Evolutionary conservation across 2,113 vertebrate species (phyloP), one percentile per base, ranked within the genome.

Genomic region (Crotophaga sulcirostris): DNA sequence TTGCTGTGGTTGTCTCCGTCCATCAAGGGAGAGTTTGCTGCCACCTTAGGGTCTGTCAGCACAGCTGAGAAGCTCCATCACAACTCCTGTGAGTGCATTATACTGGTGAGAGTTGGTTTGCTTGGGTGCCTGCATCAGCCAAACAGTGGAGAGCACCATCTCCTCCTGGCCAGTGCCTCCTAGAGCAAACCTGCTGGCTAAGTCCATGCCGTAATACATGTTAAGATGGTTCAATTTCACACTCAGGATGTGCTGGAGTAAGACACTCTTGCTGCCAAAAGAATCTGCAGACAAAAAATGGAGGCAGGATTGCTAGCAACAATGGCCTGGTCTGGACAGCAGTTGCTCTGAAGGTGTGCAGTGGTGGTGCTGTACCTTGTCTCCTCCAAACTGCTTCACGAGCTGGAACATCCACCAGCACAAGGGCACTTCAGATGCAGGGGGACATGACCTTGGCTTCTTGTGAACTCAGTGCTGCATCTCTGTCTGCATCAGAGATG

Each of bases 21-120:
- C 87, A 94, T 19, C n/a, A 1, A 93, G 33, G 95, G 82, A 94
- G 94, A 94, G 82, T 93, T 64, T 96, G 96, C 91, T 95, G 96
- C 89, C 96, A 96, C 94, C 94, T 96, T 94, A 96, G 93, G 95
- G 91, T 90, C 82, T 96, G 78, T 91, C 75, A 77, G 91, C 87
- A 95, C 87, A 63, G 88, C 90, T 47, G 86, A 93, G 90, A 76
- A 93, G 72, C 42, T 83, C 1, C 0, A 33, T 26, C 4, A 1
- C 45, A 67, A 14, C 79, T 72, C 74, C 49, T 44, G 23, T 1
- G 9, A 64, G 36, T 17, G n/a, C 49, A 54, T 20, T 4, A 18
- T 1, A 10, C 29, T 38, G 38, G 28, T 51, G 34, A 11, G 49
- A 79, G 28, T 3, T 80, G 76, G 47, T 29, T 52, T 85, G 45